phyloP scores from a whole-genome alignment of 2,797 vertebrate species.

The Anabacerthia variegaticeps region DNA sequence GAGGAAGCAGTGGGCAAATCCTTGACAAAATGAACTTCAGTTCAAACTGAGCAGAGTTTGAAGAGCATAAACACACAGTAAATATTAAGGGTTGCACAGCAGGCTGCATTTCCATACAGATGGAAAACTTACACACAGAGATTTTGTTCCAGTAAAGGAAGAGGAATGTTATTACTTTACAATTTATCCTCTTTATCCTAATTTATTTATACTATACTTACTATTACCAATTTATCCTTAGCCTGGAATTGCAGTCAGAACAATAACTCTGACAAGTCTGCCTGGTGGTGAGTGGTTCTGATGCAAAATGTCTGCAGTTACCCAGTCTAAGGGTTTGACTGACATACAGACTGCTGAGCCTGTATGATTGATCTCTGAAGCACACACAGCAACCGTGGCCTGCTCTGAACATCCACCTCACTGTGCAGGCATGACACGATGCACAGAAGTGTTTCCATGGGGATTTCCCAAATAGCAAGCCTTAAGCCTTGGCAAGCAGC shows the following conservation, averaged over 20 bases:
- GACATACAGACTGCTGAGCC: neutral
- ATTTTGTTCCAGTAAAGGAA: neutral
- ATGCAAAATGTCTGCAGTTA: neutral
- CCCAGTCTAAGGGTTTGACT: neutral
- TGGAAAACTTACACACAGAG: neutral
- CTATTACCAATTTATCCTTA: neutral
- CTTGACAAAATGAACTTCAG: neutral
- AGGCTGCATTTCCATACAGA: neutral
- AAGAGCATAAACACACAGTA: neutral
- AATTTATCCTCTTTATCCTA: neutral
- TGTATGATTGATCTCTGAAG: neutral
- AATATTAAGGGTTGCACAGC: neutral
- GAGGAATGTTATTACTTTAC: neutral
- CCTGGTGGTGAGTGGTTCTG: neutral
- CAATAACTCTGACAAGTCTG: neutral
- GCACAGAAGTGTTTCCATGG: neutral
- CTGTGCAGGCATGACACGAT: no score
- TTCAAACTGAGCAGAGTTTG: neutral
- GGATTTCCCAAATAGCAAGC: neutral
- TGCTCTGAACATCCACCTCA: neutral
- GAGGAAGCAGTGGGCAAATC: neutral
- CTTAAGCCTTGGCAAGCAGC: neutral
- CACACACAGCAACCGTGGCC: neutral
- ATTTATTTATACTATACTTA: neutral
- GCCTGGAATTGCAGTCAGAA: neutral